Evolutionary conservation across 2,888 invertebrate genomes (phyloP).

Genomic region (Epirrita christyi): DNA sequence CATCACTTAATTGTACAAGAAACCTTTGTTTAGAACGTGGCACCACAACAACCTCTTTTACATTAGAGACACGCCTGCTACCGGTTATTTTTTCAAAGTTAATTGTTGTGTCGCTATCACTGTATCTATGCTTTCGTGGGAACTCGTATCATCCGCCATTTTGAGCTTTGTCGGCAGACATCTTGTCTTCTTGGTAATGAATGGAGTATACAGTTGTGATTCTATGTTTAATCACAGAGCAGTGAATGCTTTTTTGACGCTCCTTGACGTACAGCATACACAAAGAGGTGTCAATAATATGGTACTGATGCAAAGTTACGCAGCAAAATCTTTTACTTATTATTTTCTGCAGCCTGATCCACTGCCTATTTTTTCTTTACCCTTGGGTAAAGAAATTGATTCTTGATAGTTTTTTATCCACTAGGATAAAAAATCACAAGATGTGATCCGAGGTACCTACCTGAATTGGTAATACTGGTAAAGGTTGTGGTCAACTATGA

Average conservation of each 20-base stretch:
- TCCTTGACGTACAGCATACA: too few species aligned
- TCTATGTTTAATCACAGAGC: constrained; percentile 8
- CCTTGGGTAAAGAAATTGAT: too few species aligned
- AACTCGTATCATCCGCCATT: constrained; percentile 70
- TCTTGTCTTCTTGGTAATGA: constrained; percentile 75
- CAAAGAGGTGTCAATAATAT: too few species aligned
- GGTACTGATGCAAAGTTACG: neutral
- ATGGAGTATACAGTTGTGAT: constrained; percentile 54
- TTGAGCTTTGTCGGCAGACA: constrained; percentile 67
- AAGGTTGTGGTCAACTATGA: too few species aligned
- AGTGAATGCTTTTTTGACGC: neutral
- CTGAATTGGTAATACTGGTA: too few species aligned
- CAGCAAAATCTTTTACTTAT: too few species aligned
- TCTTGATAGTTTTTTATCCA: too few species aligned
- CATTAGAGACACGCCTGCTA: constrained; percentile 79
- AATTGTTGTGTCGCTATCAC: constrained; percentile 76
- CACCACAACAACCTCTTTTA: constrained; percentile 67
- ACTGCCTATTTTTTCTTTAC: too few species aligned
- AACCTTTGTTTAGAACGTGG: constrained; percentile 68
- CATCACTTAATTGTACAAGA: constrained; percentile 79
- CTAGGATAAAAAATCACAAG: too few species aligned
- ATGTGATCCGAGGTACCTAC: too few species aligned
- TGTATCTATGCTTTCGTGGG: constrained; percentile 79
- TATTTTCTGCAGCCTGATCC: too few species aligned
- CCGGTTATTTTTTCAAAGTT: constrained; percentile 77